Evolutionary conservation across 2,113 vertebrate genomes (phyloP).

Genomic region (Gavia stellata): DNA sequence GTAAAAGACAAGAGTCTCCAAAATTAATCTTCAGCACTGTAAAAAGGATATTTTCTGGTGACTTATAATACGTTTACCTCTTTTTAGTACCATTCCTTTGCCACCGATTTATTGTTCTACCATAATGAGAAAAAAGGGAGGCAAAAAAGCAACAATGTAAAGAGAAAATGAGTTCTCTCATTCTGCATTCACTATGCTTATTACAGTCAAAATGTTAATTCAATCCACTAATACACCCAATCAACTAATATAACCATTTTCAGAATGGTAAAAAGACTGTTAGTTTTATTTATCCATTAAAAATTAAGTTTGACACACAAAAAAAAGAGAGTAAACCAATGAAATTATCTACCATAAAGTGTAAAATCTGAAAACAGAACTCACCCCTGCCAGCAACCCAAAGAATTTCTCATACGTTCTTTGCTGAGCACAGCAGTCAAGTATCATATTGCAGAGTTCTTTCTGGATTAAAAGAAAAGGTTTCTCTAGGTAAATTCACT

Average conservation of each 20-base stretch:
- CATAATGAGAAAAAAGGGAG: background rate
- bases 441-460: constrained; percentile 99
- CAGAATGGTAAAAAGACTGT: background rate
- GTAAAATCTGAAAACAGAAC: constrained; percentile 46
- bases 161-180: background rate
- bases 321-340: background rate
- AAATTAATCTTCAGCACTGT: background rate
- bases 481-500: constrained; percentile 19
- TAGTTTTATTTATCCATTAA: background rate
- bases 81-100: background rate
- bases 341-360: background rate
- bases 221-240: background rate
- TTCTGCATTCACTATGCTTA: background rate
- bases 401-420: constrained; percentile 99
- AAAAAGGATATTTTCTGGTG: background rate
- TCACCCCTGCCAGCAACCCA: constrained; percentile 94
- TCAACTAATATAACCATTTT: background rate
- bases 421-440: constrained; percentile 98
- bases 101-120: background rate
- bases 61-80: background rate
- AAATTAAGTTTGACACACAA: background rate
- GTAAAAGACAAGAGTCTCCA: background rate
- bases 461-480: constrained; percentile 77
- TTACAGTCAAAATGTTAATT: background rate
- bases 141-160: background rate